These are phyloP conservation scores for Siniperca obscura DNA, from an alignment of 2,797 vertebrate genomes.

Conservation along the genomic window DNA sequence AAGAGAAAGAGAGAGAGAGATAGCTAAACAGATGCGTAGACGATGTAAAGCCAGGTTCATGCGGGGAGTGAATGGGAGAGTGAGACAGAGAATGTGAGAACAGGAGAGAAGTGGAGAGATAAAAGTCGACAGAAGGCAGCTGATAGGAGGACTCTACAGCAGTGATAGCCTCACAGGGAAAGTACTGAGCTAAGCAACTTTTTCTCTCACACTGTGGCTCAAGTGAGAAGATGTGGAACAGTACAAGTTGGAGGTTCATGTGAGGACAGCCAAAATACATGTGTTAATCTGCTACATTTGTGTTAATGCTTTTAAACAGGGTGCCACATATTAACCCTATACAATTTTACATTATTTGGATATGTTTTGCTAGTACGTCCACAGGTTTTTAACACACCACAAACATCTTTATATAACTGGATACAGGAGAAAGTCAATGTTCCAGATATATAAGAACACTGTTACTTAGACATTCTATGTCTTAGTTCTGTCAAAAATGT, in stretches of 20 bases:
- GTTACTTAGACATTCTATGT: too few species aligned
- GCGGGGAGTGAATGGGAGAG: constrained; percentile 35
- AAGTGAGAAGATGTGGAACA: constrained; percentile 37
- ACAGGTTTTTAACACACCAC: neutral
- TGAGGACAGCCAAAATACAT: constrained; percentile 30
- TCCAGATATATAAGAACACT: too few species aligned
- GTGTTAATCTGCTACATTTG: neutral
- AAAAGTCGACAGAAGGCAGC: constrained; percentile 60
- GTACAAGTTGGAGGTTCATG: constrained; percentile 39
- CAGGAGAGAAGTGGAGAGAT: constrained; percentile 36
- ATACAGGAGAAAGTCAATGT: neutral
- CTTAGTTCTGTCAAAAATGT: too few species aligned
- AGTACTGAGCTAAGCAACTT: constrained; percentile 70
- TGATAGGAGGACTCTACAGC: constrained; percentile 59
- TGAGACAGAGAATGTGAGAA: constrained; percentile 35
- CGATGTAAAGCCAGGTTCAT: constrained; percentile 43
- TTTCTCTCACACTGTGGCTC: constrained; percentile 35
- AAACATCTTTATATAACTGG: neutral
- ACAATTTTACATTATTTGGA: too few species aligned
- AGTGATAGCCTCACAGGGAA: constrained; percentile 47
- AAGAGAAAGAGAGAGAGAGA: neutral
- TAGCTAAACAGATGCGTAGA: constrained; percentile 25
- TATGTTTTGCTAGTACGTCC: neutral
- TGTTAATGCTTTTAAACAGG: constrained; percentile 36
- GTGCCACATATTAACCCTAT: constrained; percentile 12